A percentile compares a stretch with the other conserved stretches of the same genome.
phyloP scores from a whole-genome alignment of 2,888 invertebrate genomes.

The Agriotes lineatus region DNA sequence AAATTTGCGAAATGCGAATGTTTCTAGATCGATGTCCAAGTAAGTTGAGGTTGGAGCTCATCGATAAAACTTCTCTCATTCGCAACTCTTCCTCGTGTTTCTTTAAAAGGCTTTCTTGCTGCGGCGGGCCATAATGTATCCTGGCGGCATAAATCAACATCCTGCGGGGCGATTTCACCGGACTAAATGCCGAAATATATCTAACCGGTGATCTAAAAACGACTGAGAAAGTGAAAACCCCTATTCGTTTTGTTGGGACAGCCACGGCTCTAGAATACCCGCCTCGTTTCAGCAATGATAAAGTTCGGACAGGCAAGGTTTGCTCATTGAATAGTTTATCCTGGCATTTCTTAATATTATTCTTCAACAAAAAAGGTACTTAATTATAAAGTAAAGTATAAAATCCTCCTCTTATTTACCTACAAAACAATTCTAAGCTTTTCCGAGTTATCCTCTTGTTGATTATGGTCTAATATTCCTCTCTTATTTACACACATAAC shows the following conservation, averaged over 20 bases:
- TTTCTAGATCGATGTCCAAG: background rate
- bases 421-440: too few relatives aligned
- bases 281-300: too few relatives aligned
- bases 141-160: conserved; percentile 14
- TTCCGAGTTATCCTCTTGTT: too few relatives aligned
- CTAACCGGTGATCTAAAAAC: conserved; percentile 9
- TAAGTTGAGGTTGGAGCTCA: background rate
- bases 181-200: conserved; percentile 18
- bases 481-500: too few relatives aligned
- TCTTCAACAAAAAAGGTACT: too few relatives aligned
- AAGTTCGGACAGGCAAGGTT: too few relatives aligned
- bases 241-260: background rate
- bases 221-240: background rate
- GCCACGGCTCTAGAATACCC: too few relatives aligned
- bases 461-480: too few relatives aligned
- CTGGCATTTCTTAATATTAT: too few relatives aligned
- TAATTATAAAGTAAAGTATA: too few relatives aligned
- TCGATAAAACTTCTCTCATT: background rate
- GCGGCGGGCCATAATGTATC: conserved; percentile 8
- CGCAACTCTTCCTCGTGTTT: conserved; percentile 7
- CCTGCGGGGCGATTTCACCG: conserved; percentile 9
- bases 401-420: too few relatives aligned
- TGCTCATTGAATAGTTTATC: too few relatives aligned
- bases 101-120: conserved; percentile 13
- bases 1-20: background rate